Evolutionary conservation across 2,888 invertebrate genomes (phyloP).

Genomic region (Idaea dimidiata): DNA sequence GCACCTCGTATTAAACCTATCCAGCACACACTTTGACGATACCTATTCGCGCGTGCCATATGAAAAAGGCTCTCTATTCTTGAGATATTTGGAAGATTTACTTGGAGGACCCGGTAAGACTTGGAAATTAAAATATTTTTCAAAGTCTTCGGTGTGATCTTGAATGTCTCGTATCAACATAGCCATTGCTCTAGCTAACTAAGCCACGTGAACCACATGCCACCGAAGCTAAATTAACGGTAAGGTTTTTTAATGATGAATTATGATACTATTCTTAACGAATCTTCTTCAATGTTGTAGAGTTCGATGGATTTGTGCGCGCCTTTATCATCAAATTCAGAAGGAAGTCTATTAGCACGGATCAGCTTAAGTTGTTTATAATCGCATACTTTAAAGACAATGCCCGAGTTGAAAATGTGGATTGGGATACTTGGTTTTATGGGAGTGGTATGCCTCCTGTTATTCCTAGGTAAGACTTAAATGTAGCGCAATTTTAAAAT

Average conservation of each 20-base stretch:
- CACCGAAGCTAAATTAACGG: too few species aligned
- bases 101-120: constrained; percentile 89
- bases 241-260: too few species aligned
- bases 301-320: constrained; percentile 91
- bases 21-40: constrained; percentile 93
- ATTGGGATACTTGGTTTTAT: constrained; percentile 93
- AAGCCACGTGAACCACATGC: constrained; percentile 59
- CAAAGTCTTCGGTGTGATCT: too few species aligned
- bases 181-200: constrained; percentile 60
- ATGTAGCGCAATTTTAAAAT: too few species aligned
- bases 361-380: constrained; percentile 88
- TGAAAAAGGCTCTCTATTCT: constrained; percentile 93
- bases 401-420: constrained; percentile 81
- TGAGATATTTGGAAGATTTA: constrained; percentile 91
- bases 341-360: constrained; percentile 90
- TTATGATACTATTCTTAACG: neutral
- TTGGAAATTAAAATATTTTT: constrained; percentile 57
- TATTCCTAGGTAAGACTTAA: constrained; percentile 87
- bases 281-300: constrained; percentile 13
- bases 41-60: constrained; percentile 95
- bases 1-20: constrained; percentile 88
- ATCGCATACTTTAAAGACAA: constrained; percentile 85
- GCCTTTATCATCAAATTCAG: constrained; percentile 90
- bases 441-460: constrained; percentile 93
- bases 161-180: too few species aligned